These are phyloP conservation scores for Metaphire vulgaris DNA, from an alignment of 1,140 invertebrate genomes.

Conservation along the genomic window DNA sequence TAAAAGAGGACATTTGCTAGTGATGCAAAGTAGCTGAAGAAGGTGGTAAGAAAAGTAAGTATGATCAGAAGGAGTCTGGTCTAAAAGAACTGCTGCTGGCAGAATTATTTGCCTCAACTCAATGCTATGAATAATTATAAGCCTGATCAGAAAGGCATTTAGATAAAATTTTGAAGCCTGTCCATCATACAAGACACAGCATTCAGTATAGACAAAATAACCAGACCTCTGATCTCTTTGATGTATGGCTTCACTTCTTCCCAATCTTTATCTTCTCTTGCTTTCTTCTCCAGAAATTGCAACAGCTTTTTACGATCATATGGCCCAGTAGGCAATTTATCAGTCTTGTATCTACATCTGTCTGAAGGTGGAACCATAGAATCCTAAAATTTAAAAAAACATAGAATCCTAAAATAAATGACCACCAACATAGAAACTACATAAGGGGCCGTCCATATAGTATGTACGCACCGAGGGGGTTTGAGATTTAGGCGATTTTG, in stretches of 20 bases:
- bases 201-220: too few species aligned
- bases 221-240: constrained; percentile 63
- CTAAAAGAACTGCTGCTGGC: too few species aligned
- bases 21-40: too few species aligned
- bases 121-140: too few species aligned
- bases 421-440: background rate
- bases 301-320: constrained; percentile 92
- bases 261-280: constrained; percentile 91
- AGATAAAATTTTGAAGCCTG: too few species aligned
- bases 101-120: too few species aligned
- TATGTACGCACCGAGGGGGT: background rate
- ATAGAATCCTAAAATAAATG: background rate
- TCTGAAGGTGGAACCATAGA: constrained; percentile 89
- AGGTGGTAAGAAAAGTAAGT: too few species aligned
- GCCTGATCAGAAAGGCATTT: too few species aligned
- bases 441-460: background rate
- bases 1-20: too few species aligned
- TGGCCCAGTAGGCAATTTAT: constrained; percentile 88
- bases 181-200: too few species aligned
- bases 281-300: constrained; percentile 95
- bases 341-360: constrained; percentile 89
- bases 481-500: background rate
- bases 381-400: constrained; percentile 77
- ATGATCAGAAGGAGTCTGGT: too few species aligned
- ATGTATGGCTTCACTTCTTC: constrained; percentile 91